phyloP scores from a whole-genome alignment of 2,113 vertebrate genomes.

The Pteronura brasiliensis region DNA sequence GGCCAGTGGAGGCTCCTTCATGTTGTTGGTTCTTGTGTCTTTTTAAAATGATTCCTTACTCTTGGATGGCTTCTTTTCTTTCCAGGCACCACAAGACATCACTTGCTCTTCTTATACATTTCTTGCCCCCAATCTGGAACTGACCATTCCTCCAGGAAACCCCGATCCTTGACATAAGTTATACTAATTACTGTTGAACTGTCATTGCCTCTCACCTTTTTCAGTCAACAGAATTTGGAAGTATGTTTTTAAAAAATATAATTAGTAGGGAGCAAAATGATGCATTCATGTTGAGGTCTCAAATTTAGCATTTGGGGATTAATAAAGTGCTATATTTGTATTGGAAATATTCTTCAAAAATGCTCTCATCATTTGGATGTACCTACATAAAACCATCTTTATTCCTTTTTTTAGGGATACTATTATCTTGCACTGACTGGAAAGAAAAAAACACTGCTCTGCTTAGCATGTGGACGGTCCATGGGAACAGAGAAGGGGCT shows the following conservation, averaged over 20 bases:
- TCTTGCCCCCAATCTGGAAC: not conserved
- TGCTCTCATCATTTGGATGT: not conserved
- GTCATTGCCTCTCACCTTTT: not conserved
- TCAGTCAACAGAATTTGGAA: not conserved
- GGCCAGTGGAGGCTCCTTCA: not conserved
- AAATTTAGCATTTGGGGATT: not conserved
- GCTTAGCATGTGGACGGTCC: slow-evolving; percentile 70
- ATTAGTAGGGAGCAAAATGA: not conserved
- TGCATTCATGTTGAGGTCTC: slow-evolving; percentile 8
- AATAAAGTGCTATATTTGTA: not conserved
- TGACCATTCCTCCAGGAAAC: not conserved
- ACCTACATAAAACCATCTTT: not conserved
- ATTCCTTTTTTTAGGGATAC: slow-evolving; percentile 64
- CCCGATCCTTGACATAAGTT: not conserved
- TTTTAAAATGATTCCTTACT: not conserved
- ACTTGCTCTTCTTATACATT: not conserved
- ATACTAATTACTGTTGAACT: not conserved
- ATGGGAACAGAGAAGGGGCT: slow-evolving; percentile 52
- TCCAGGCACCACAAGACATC: not conserved
- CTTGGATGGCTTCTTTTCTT: not conserved
- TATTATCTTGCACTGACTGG: slow-evolving; percentile 54
- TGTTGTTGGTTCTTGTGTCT: not conserved
- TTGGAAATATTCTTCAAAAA: not conserved
- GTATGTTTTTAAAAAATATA: not conserved
- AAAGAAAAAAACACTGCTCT: slow-evolving; percentile 62